Base-by-base conservation (phyloP, 1,140 invertebrate genomes). In the Metopolophium dirhodum region DNA sequence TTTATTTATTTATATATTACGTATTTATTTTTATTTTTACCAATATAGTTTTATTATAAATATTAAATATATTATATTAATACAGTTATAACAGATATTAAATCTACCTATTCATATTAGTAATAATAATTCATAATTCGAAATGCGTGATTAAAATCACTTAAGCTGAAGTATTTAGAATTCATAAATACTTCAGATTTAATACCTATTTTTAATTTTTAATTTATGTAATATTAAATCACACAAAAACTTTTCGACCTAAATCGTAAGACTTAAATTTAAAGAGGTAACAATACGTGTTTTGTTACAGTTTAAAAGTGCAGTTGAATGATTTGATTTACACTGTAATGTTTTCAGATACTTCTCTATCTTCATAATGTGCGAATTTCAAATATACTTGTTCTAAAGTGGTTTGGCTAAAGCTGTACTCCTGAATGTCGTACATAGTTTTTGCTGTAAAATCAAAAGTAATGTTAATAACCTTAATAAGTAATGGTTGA, bases 321-420 rank as follows among this genome's bases (percentile, higher is more conserved):
- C 11, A 14, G 41, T 49, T 87, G 30, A 49, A n/a, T 49, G 18
- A 45, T 26, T 88, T 22, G 57, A 57, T 35, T 89, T 41, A 57
- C n/a, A 35, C 23, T 57, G 87, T 35, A 26, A 18, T 68, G 89
- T 45, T 90, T 18, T 90, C 54, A 18, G 47, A 47, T 68, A 90
- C 54, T 45, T 90, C 89, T 90, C 26, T 90, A 68, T 91, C 90
- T 45, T 94, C 94, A 35, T 89, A 88, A 49, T 98, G 97, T 91
- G 97, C 97, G 95, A 98, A 98, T 95, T 98, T 97, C 83, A 98
- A 96, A 95, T 98, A 98, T 94, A 98, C 97, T 95, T 98, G 97
- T 95, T 98, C 97, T 94, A 98, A 94, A 0, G 97, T 98, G 9
- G 97, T 98, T 95, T 98, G 97, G 95, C 97, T 98, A 95, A 98